Base-by-base conservation (phyloP, 2,113 vertebrate genomes). In the Anoplopoma fimbria region DNA sequence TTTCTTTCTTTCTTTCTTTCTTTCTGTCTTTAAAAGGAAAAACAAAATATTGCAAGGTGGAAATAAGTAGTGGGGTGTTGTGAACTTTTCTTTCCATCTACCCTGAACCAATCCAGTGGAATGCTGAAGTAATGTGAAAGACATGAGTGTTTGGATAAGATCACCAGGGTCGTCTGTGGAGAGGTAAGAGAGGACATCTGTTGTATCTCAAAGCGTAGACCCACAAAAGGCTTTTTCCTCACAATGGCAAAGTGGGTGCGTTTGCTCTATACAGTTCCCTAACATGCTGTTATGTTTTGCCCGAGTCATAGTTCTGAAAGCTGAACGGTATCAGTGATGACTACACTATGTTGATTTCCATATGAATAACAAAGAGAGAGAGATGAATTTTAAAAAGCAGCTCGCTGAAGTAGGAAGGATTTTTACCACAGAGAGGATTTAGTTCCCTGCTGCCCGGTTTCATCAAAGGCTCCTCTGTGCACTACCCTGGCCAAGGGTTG, bases 401-500 rank as follows among this genome's bases (percentile, higher is more conserved):
- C 67, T 23, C n/a, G 49, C n/a, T 38, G 34, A 72, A 78, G 75
- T 62, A 38, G 57, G 34, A 61, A 62, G 47, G 71, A 31, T 79
- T 69, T n/a, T 58, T 17, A 71, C 63, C 76, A 77, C 72, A 10
- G 27, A 45, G 77, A 69, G 79, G 77, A 83, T 79, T 89, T 65
- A 76, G 83, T 65, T 85, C 63, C 57, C 64, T 29, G 60, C 58
- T 82, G 79, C 83, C 79, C 45, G 31, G 36, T 82, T 90, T 80
- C 15, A 8, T 93, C 87, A 93, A 94, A 92, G 90, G 76, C 69
- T 55, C 80, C 80, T 89, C 88, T 93, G 90, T 93, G 58, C 57
- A 7, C 77, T 62, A 14, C 53, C 25, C 38, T 67, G 71, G 65
- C 79, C 13, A 9, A 49, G 49, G 64, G 17, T 87, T 74, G 75